Evolutionary conservation across 1,140 invertebrate genomes (phyloP), one percentile per base, ranked within the genome.

Genomic region (Monomorium pharaonis): DNA sequence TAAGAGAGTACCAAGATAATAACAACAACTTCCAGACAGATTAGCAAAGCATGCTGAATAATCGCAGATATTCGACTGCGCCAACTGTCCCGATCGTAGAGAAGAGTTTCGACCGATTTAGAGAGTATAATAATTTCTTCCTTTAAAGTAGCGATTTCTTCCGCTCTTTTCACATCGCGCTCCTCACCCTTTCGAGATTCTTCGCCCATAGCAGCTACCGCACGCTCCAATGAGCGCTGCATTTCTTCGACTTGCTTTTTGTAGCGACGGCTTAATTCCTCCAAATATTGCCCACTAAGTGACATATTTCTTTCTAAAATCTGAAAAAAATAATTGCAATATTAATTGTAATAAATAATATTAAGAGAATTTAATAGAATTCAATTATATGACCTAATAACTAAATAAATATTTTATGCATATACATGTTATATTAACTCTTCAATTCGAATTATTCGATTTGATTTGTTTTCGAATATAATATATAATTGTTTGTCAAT

Each of bases 171-270:
- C 67, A 96, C 95, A 88, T 98, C 97, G 42, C 96, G 95, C 86
- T 98, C 97, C 74, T 97, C 96, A 47, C 96, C 96, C 87, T 96
- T 96, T 54, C 96, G 96, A 16, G 96, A 96, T 89, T 98, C 97
- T 86, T 98, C 98, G 60, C 96, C 97, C 93, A 98, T 96, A 24
- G 97, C 96, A 2, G 95, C 94, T 58, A 98, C 96, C 0, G 98
- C 98, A 86, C 98, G 97, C 89, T 98, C 98, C 78, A 99, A 96
- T 4, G 97, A 97, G 81, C 96, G 96, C 93, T 98, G 98, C 96
- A 98, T 98, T 92, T 99, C 98, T 94, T 99, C 99, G 44, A 99
- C 98, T 95, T 99, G 99, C 86, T 98, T 98, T 89, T 99, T 99
- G 94, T 99, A 99, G 58, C 98, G 96, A 51, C 97, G 96, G 94